Percentiles rank a stretch among this genome's conserved stretches.
Conservation (phyloP, 2,797 vertebrate species). For the Premnoplex brunnescens region DNA sequence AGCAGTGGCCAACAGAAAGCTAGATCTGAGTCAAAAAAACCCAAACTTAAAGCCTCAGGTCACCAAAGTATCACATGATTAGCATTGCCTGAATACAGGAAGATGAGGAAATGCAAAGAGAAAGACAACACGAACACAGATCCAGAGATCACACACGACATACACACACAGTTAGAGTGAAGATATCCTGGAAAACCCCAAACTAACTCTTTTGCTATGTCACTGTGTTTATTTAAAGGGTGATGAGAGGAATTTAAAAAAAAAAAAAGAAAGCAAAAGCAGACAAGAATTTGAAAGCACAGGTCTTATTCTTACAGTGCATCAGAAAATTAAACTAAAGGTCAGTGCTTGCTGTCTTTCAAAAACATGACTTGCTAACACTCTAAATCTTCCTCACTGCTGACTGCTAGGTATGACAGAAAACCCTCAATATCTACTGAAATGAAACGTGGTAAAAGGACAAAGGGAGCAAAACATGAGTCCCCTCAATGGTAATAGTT, state of each 20-base stretch:
- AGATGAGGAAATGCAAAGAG: conserved; percentile 1
- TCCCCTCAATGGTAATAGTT: neutral
- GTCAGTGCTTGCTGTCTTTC: neutral
- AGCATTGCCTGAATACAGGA: neutral
- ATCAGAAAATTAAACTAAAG: neutral
- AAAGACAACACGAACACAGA: neutral
- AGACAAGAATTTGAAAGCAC: neutral
- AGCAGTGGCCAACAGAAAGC: neutral
- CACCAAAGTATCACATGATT: neutral
- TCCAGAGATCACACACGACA: neutral
- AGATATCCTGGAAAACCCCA: neutral
- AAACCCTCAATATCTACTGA: neutral
- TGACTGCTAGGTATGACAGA: neutral
- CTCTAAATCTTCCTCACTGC: neutral
- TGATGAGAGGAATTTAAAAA: neutral
- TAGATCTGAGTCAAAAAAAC: neutral
- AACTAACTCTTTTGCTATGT: neutral
- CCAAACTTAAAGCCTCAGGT: neutral
- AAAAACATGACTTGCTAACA: neutral
- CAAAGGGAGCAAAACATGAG: neutral
- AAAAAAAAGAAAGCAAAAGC: neutral
- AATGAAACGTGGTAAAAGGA: neutral
- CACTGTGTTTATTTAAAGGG: neutral
- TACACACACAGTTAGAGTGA: rapidly evolving
- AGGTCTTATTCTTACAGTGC: neutral